These are phyloP conservation scores for Macrosoma leucophasiata DNA, from an alignment of 2,888 invertebrate genomes.

Conservation along the genomic window DNA sequence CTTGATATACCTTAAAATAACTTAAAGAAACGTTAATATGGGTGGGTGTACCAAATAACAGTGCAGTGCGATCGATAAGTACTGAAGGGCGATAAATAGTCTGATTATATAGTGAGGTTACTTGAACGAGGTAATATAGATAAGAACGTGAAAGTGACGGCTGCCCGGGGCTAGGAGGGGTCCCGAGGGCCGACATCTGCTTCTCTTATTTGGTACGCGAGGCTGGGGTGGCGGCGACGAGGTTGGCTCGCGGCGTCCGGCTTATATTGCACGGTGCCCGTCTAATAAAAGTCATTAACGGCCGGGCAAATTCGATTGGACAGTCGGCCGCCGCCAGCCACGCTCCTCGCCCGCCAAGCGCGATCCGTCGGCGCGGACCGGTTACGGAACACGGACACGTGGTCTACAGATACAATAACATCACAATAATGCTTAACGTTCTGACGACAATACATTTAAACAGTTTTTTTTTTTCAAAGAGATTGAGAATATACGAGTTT, in stretches of 20 bases:
- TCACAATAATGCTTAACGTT: slow-evolving; percentile 44
- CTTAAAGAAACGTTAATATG: slow-evolving; percentile 52
- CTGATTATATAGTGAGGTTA: slow-evolving; percentile 60
- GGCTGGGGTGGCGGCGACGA: slow-evolving; percentile 24
- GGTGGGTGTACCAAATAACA: slow-evolving; percentile 69
- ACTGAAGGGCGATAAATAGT: slow-evolving; percentile 56
- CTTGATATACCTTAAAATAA: slow-evolving; percentile 61
- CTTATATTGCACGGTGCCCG: too few relatives aligned
- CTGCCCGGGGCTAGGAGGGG: slow-evolving; percentile 18
- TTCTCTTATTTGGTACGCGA: slow-evolving; percentile 69
- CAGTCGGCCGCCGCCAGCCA: slow-evolving; percentile 2
- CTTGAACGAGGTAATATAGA: slow-evolving; percentile 65
- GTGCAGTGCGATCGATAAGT: slow-evolving; percentile 67
- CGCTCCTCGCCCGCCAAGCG: slow-evolving; percentile 1
- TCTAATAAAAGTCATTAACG: slow-evolving; percentile 8
- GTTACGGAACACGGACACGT: slow-evolving; percentile 13
- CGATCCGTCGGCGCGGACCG: slow-evolving; percentile 19
- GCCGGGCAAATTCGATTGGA: slow-evolving; percentile 3
- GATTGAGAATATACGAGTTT: slow-evolving; percentile 56
- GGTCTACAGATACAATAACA: slow-evolving; percentile 9
- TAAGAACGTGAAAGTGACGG: slow-evolving; percentile 40
- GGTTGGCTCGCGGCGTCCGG: slow-evolving; percentile 5
- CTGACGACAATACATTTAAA: slow-evolving; percentile 45
- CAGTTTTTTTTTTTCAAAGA: slow-evolving; percentile 40
- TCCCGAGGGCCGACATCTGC: slow-evolving; percentile 23